Evolutionary conservation across 2,888 invertebrate species (phyloP), one percentile per base, ranked within the genome.

Genomic region (Drosophila meridiana): DNA sequence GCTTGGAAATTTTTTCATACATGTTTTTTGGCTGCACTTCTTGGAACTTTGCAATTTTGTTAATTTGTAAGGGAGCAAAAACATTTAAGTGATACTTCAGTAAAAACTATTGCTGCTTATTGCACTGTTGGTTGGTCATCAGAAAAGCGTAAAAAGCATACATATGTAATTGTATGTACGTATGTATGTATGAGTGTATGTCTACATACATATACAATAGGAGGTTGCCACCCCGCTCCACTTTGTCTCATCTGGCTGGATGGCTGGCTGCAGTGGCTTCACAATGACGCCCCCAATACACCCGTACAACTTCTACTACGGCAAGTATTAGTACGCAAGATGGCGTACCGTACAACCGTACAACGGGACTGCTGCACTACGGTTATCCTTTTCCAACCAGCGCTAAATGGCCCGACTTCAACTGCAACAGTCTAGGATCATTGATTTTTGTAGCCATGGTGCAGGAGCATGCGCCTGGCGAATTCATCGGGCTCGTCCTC

Each of bases 261-360:
- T 26, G 55, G 14, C 11, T 50, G 66, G 38, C 14, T 58, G 59
- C 63, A 60, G 13, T 55, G 45, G 71, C 59, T 45, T 60, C 69
- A 73, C 56, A 78, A 74, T 81, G 81, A 60, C 53, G 58, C 47
- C 45, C 72, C 66, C 59, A 50, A 55, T 66, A 57, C 56, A 63
- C 9, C 52, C 80, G 72, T 85, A 83, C 82, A 80, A 85, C 83
- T 87, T 72, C 80, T 86, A 88, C 89, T 88, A 89, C 87, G 75
- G 67, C 68, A 77, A 74, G 76, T 66, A 73, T 82, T 86, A 83
- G 77, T 90, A 87, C 89, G 90, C 89, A 86, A 83, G 48, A 80
- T 82, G 80, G 83, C 80, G 82, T 90, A 88, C 77, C 83, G 87
- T 87, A 84, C 73, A 86, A 88, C 81, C 56, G 72, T 40, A 38